Evolutionary conservation across 2,888 invertebrate genomes (phyloP).

Genomic region (Leptinotarsa haldemani): DNA sequence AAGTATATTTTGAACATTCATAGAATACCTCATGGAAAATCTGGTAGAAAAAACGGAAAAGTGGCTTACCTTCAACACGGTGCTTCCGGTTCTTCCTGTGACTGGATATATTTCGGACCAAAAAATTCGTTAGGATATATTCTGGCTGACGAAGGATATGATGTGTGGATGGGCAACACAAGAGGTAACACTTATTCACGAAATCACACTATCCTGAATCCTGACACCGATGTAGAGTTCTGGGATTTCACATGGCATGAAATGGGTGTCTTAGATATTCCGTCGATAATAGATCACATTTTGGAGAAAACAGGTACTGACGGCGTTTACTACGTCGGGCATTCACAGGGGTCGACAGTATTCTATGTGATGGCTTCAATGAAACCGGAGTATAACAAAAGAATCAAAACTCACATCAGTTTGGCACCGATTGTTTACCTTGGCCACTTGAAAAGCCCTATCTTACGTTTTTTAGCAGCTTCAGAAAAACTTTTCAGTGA

Average conservation of each 20-base stretch:
- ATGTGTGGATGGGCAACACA: slow-evolving; percentile 57
- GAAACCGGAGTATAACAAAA: slow-evolving; percentile 74
- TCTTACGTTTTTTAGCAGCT: slow-evolving; percentile 52
- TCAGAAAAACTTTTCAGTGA: neutral
- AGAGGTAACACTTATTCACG: slow-evolving; percentile 53
- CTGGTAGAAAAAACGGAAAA: slow-evolving; percentile 48
- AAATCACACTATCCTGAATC: slow-evolving; percentile 49
- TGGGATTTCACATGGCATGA: slow-evolving; percentile 81
- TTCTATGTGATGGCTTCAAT: slow-evolving; percentile 77
- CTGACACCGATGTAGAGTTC: slow-evolving; percentile 58
- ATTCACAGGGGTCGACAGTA: slow-evolving; percentile 81
- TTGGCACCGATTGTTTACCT: slow-evolving; percentile 78
- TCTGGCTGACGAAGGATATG: slow-evolving; percentile 57
- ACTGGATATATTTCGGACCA: slow-evolving; percentile 70
- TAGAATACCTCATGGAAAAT: slow-evolving; percentile 67
- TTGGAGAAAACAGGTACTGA: slow-evolving; percentile 69
- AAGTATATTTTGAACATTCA: slow-evolving; percentile 71
- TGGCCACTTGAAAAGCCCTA: slow-evolving; percentile 66
- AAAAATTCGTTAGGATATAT: slow-evolving; percentile 61
- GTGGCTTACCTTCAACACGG: slow-evolving; percentile 70
- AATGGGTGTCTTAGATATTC: slow-evolving; percentile 83
- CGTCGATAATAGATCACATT: slow-evolving; percentile 83
- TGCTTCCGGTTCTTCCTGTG: slow-evolving; percentile 67
- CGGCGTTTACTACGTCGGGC: slow-evolving; percentile 81
- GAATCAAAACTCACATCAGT: slow-evolving; percentile 75